Percentiles rank a stretch among this genome's conserved stretches.
Evolutionary conservation across 2,888 invertebrate genomes (phyloP).

Genomic region (Stramonita haemastoma): DNA sequence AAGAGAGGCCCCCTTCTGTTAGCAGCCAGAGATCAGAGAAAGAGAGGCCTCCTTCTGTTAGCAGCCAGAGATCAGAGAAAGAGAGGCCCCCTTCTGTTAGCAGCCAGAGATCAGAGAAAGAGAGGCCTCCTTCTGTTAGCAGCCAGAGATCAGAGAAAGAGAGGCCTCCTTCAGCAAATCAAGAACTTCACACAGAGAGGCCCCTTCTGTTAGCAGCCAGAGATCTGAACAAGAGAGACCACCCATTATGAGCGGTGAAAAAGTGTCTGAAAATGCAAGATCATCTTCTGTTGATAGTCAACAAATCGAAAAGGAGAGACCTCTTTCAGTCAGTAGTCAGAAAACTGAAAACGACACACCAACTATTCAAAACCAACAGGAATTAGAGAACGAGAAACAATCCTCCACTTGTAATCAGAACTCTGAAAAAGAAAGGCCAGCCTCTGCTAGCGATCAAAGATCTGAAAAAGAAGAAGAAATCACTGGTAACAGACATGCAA

Average conservation of each 20-base stretch:
- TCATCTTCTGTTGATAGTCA: not conserved
- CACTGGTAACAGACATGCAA: not conserved
- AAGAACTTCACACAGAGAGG: conserved; percentile 7
- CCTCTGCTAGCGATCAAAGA: not conserved
- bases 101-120: not conserved
- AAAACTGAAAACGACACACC: not conserved
- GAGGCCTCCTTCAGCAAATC: not conserved
- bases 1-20: not conserved
- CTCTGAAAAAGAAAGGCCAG: not conserved
- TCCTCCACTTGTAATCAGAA: conserved; percentile 1
- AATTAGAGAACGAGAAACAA: not conserved
- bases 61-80: not conserved
- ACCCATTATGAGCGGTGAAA: too few relatives aligned
- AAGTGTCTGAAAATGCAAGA: too few relatives aligned
- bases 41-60: not conserved
- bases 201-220: conserved; percentile 5
- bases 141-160: conserved; percentile 13
- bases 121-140: conserved; percentile 12
- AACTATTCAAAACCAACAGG: not conserved
- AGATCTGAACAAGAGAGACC: not conserved
- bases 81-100: not conserved
- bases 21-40: not conserved
- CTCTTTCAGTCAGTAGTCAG: conserved; percentile 11
- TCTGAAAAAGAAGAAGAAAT: not conserved
- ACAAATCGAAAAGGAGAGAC: not conserved